Evolutionary conservation across 2,888 invertebrate species (phyloP).

Genomic region (Acleris laterana): DNA sequence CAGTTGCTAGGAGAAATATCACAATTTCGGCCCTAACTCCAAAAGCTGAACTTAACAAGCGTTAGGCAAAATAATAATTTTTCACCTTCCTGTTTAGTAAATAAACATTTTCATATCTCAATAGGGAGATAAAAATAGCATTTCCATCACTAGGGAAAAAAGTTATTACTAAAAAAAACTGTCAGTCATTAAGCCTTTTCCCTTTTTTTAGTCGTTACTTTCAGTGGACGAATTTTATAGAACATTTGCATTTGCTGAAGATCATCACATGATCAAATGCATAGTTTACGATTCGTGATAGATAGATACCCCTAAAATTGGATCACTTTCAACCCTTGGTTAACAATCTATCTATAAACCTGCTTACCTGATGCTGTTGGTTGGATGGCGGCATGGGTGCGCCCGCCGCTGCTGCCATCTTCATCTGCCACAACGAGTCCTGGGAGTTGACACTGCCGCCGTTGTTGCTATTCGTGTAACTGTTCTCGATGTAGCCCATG

Average conservation of each 20-base stretch:
- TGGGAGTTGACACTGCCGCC: slow-evolving; percentile 98
- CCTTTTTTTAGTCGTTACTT: too few relatives aligned
- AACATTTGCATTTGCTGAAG: too few relatives aligned
- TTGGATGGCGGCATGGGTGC: slow-evolving; percentile 83
- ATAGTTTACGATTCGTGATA: too few relatives aligned
- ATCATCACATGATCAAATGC: too few relatives aligned
- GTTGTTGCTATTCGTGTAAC: slow-evolving; percentile 96
- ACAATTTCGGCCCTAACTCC: too few relatives aligned
- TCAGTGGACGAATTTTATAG: too few relatives aligned
- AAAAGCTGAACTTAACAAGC: neutral
- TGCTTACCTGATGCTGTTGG: slow-evolving; percentile 37
- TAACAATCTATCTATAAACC: too few relatives aligned
- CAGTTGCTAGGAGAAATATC: too few relatives aligned
- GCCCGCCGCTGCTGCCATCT: slow-evolving; percentile 91
- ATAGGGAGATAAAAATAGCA: too few relatives aligned
- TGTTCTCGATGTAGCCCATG: slow-evolving; percentile 95
- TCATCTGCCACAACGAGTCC: slow-evolving; percentile 97
- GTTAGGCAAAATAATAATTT: neutral
- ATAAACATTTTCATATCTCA: neutral
- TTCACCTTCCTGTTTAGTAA: neutral
- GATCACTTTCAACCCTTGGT: too few relatives aligned
- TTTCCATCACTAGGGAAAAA: too few relatives aligned
- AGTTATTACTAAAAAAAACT: neutral
- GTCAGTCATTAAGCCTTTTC: neutral
- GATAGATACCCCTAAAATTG: too few relatives aligned